Evolutionary conservation across 2,797 vertebrate species (phyloP).

Genomic region (Meriones psammophilus): DNA sequence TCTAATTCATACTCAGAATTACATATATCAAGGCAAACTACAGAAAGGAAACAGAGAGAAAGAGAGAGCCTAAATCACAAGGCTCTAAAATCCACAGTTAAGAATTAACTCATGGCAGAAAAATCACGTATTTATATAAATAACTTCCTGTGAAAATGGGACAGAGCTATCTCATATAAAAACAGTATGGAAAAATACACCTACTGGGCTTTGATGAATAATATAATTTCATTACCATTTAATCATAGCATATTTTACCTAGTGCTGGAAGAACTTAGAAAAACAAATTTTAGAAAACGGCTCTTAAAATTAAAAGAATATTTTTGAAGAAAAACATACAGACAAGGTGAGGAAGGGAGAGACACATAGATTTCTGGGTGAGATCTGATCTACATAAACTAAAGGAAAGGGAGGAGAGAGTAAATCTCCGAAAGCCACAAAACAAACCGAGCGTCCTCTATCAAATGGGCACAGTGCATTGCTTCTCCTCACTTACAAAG

Average conservation of each 20-base stretch:
- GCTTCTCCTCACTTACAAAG: neutral
- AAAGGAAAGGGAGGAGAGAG: neutral
- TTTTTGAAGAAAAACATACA: conserved; percentile 34
- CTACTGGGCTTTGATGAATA: conserved; percentile 29
- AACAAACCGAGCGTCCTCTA: neutral
- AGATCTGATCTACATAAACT: neutral
- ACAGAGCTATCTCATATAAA: neutral
- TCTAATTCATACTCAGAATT: conserved; percentile 37
- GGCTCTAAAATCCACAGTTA: neutral
- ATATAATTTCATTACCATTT: conserved; percentile 45
- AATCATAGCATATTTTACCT: neutral
- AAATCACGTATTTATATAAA: neutral
- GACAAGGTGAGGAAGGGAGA: neutral
- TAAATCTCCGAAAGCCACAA: neutral
- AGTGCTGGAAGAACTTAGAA: conserved; percentile 1
- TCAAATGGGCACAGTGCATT: neutral
- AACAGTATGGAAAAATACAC: neutral
- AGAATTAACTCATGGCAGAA: neutral
- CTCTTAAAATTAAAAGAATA: conserved; percentile 51
- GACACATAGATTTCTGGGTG: neutral
- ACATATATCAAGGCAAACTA: conserved; percentile 19
- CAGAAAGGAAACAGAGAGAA: neutral
- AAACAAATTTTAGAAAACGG: conserved; percentile 47
- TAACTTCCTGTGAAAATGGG: neutral
- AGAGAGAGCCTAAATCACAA: neutral